Percentiles rank a stretch among this genome's conserved stretches.
phyloP scores from a whole-genome alignment of 2,113 vertebrate species.

The Physeter macrocephalus region DNA sequence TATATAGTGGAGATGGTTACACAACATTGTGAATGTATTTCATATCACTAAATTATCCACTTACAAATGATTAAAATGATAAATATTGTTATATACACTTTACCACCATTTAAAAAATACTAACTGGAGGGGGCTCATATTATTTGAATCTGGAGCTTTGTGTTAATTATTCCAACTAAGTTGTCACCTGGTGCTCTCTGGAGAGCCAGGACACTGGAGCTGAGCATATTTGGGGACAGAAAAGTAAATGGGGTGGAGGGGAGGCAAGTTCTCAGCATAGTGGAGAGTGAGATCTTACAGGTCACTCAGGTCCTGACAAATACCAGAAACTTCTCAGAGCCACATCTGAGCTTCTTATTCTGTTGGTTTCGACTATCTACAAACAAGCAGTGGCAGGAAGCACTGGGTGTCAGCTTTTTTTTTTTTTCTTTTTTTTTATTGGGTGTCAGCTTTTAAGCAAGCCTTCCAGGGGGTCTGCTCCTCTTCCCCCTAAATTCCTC shows the following conservation, averaged over 20 bases:
- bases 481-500: background rate
- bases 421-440: too few relatives aligned
- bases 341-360: background rate
- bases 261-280: background rate
- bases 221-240: background rate
- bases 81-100: background rate
- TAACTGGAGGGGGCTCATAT: too few relatives aligned
- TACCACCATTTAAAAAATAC: background rate
- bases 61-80: background rate
- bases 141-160: background rate
- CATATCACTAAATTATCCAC: background rate
- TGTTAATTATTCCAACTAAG: background rate
- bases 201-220: background rate
- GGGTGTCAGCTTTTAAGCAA: background rate
- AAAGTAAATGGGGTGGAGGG: background rate
- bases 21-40: background rate
- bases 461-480: background rate
- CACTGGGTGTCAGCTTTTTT: fast-evolving
- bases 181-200: background rate
- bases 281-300: background rate
- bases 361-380: background rate
- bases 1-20: background rate
- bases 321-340: background rate
- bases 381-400: background rate
- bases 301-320: too few relatives aligned